phyloP scores from a whole-genome alignment of 53 echinoderm and acorn worm species.

The Zoroaster sp. region DNA sequence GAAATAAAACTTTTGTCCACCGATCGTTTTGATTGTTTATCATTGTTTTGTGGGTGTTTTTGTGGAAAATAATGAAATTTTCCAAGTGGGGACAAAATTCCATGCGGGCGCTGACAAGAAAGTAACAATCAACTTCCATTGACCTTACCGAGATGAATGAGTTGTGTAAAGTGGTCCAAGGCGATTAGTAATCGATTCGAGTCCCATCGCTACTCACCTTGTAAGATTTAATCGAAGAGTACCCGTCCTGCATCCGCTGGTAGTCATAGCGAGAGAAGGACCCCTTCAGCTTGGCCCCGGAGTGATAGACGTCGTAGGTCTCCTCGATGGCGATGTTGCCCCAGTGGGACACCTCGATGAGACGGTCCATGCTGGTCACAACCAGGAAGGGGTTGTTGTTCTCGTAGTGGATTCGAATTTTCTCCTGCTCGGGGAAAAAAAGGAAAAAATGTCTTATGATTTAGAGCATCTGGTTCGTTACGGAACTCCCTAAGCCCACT shows the following conservation, averaged over 20 bases:
- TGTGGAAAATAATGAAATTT: no score
- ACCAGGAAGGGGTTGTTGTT: constrained; percentile 97
- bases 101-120: no score
- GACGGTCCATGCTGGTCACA: constrained; percentile 84
- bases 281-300: constrained; percentile 89
- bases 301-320: constrained; percentile 85
- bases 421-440: constrained; percentile 59
- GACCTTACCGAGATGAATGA: no score
- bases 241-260: constrained; percentile 91
- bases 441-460: not conserved
- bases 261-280: constrained; percentile 97
- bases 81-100: no score
- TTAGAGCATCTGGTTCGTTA: no score
- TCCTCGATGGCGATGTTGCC: constrained; percentile 99
- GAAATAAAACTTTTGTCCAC: no score
- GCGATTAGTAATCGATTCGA: no score
- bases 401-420: constrained; percentile 83
- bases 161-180: no score
- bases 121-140: no score
- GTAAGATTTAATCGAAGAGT: constrained; percentile 91
- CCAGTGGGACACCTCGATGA: constrained; percentile 98
- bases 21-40: no score
- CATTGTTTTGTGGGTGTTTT: no score
- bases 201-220: constrained; percentile 57
- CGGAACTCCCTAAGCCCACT: no score